A percentile compares a stretch with the other conserved stretches of the same genome.
Evolutionary conservation across 2,888 invertebrate species (phyloP).

Genomic region (Sinhomidia bicolor): DNA sequence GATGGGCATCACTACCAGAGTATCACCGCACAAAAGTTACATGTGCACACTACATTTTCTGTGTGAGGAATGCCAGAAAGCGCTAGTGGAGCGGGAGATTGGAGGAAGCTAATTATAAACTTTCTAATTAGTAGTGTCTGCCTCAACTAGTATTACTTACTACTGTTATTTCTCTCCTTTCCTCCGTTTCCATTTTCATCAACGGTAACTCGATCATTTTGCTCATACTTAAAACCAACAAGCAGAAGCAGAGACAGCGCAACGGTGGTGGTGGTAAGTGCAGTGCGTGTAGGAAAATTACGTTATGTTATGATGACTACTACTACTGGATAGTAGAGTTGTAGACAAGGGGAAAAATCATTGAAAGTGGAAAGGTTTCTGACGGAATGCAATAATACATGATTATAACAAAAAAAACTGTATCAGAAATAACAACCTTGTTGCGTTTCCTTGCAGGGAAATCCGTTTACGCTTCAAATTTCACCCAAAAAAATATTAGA

Average conservation of each 20-base stretch:
- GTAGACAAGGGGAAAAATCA: neutral
- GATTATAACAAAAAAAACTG: slow-evolving; percentile 29
- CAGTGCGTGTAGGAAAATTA: neutral
- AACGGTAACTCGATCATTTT: neutral
- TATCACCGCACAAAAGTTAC: neutral
- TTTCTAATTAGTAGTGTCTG: slow-evolving; percentile 73
- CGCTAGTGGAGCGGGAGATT: slow-evolving; percentile 59
- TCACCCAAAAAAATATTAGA: slow-evolving; percentile 32
- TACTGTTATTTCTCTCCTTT: slow-evolving; percentile 26
- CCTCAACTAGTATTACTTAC: neutral
- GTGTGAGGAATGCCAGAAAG: slow-evolving; percentile 9
- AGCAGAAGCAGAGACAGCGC: neutral
- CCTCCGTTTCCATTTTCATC: slow-evolving; percentile 38
- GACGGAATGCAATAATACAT: slow-evolving; percentile 54
- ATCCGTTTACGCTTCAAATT: slow-evolving; percentile 67
- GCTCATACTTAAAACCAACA: slow-evolving; percentile 35
- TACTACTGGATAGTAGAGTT: neutral
- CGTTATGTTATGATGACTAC: neutral
- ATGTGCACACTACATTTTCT: slow-evolving; percentile 9
- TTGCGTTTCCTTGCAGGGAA: slow-evolving; percentile 55
- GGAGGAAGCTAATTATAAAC: slow-evolving; percentile 75
- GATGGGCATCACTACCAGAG: no score
- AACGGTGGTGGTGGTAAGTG: neutral
- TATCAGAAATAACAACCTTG: slow-evolving; percentile 58
- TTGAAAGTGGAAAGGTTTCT: slow-evolving; percentile 38